A percentile compares a stretch with the other conserved stretches of the same genome.
These are phyloP conservation scores for Casuarius casuarius DNA, from an alignment of 2,113 vertebrate species.

Conservation along the genomic window DNA sequence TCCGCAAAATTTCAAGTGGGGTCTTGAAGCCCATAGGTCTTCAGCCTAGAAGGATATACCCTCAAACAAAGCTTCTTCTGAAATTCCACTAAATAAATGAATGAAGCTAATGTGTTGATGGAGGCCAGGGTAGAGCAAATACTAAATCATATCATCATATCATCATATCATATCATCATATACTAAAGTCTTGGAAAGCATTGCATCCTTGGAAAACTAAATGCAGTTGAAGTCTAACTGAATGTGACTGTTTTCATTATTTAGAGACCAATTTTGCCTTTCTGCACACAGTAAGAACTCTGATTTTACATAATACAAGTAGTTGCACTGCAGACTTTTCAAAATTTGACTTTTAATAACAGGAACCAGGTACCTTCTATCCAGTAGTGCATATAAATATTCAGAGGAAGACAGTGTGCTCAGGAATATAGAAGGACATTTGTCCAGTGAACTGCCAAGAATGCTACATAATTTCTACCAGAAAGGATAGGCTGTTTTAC, in stretches of 20 bases:
- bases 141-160: too few relatives aligned
- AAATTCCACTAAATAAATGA: background rate
- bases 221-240: background rate
- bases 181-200: background rate
- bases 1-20: background rate
- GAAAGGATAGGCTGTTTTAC: background rate
- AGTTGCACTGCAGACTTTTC: background rate
- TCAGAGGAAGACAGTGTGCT: background rate
- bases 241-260: background rate
- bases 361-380: background rate
- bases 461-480: background rate
- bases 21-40: background rate
- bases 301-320: background rate
- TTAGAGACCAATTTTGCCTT: background rate
- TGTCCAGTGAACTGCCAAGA: conserved; percentile 2
- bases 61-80: background rate
- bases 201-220: background rate
- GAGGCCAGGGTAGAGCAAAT: background rate
- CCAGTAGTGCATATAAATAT: background rate
- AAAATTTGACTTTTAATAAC: background rate
- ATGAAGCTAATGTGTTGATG: background rate
- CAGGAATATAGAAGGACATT: background rate
- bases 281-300: background rate
- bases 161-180: too few relatives aligned
- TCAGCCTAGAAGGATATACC: background rate